phyloP scores from a whole-genome alignment of 2,113 vertebrate genomes.

The Centropristis striata region DNA sequence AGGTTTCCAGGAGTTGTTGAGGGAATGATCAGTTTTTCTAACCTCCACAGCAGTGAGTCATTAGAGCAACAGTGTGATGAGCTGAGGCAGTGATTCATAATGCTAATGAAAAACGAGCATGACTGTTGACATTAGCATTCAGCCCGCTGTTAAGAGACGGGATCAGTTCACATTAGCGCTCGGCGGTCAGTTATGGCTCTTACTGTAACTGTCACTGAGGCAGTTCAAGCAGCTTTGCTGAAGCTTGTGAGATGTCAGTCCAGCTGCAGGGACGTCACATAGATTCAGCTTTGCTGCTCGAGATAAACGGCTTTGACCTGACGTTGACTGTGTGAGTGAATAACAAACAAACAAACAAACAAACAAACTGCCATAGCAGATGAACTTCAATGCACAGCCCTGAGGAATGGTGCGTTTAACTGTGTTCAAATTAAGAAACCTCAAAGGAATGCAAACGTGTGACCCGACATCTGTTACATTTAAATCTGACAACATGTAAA shows the following conservation, averaged over 20 bases:
- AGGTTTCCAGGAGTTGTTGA: constrained; percentile 30
- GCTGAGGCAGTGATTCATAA: constrained; percentile 61
- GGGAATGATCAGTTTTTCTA: constrained; percentile 36
- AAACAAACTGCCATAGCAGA: neutral
- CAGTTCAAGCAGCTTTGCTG: constrained; percentile 68
- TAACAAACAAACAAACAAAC: constrained; percentile 47
- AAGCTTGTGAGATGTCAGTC: constrained; percentile 57
- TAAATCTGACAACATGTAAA: constrained; percentile 46
- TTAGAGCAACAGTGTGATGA: constrained; percentile 49
- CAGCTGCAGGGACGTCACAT: constrained; percentile 23
- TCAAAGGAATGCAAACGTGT: constrained; percentile 47
- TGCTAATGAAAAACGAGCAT: constrained; percentile 58
- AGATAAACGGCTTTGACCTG: constrained; percentile 65
- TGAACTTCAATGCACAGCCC: neutral
- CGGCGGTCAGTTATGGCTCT: constrained; percentile 43
- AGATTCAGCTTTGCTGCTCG: constrained; percentile 45
- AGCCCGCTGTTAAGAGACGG: constrained; percentile 37
- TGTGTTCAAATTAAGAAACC: constrained; percentile 35
- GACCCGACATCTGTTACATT: constrained; percentile 35
- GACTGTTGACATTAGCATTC: constrained; percentile 65
- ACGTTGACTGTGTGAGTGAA: constrained; percentile 38
- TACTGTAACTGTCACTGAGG: constrained; percentile 61
- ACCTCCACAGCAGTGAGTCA: constrained; percentile 62
- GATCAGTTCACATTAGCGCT: constrained; percentile 65
- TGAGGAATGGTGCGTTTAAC: constrained; percentile 15